A percentile compares a stretch with the other conserved stretches of the same genome.
These are phyloP conservation scores for Baccha elongata DNA, from an alignment of 2,888 invertebrate genomes.

Conservation along the genomic window DNA sequence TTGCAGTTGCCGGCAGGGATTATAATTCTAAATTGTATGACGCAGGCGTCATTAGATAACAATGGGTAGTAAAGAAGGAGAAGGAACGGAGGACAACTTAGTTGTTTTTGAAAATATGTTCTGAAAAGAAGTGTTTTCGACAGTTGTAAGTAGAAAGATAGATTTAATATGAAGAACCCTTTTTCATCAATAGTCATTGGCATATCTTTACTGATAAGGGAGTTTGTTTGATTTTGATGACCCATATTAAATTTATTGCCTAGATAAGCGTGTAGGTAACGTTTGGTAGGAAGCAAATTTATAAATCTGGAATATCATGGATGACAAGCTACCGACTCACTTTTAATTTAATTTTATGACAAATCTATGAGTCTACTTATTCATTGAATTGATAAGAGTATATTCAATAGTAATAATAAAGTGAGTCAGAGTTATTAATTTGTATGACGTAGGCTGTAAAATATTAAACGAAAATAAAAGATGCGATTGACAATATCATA, in stretches of 20 bases:
- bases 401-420: not conserved
- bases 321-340: too few relatives aligned
- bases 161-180: not conserved
- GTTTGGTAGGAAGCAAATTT: not conserved
- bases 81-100: not conserved
- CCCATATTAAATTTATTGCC: conserved; percentile 6
- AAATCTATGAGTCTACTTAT: conserved; percentile 9
- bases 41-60: conserved; percentile 46
- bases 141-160: not conserved
- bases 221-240: not conserved
- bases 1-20: conserved; percentile 22
- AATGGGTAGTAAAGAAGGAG: not conserved
- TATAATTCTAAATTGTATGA: conserved; percentile 40
- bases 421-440: conserved; percentile 44
- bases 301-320: too few relatives aligned
- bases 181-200: conserved; percentile 1
- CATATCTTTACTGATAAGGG: conserved; percentile 21
- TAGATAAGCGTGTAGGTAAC: not conserved
- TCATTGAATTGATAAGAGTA: conserved; percentile 18
- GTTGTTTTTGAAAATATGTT: conserved; percentile 20
- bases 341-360: too few relatives aligned
- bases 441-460: too few relatives aligned
- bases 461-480: too few relatives aligned
- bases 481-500: too few relatives aligned
- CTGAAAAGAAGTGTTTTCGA: conserved; percentile 17